Evolutionary conservation across 2,797 vertebrate species (phyloP).

Genomic region (Poecilia wingei): DNA sequence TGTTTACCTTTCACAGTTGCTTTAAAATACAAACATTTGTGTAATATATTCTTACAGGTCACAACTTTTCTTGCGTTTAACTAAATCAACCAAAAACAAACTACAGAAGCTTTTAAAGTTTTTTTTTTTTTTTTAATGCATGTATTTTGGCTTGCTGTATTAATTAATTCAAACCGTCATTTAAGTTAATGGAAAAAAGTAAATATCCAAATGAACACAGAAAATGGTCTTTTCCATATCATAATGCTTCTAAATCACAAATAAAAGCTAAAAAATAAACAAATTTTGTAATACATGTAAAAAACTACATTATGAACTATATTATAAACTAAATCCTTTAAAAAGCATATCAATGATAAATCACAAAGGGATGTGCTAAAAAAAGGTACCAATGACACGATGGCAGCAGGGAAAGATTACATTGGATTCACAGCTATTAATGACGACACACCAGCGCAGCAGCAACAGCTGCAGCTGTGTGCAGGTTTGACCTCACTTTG

Average conservation of each 20-base stretch:
- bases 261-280: neutral
- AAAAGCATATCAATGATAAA: neutral
- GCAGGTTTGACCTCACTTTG: neutral
- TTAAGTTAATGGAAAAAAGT: neutral
- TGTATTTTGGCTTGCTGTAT: neutral
- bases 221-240: neutral
- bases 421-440: slow-evolving; percentile 6
- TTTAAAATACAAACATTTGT: slow-evolving; percentile 56
- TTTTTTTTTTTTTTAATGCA: neutral
- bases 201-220: neutral
- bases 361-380: neutral
- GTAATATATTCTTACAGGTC: slow-evolving; percentile 26
- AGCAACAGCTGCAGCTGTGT: neutral
- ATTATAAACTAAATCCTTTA: neutral
- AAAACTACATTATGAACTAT: neutral
- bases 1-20: slow-evolving; percentile 52
- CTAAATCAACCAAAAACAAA: slow-evolving; percentile 6
- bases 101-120: slow-evolving; percentile 10
- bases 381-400: slow-evolving; percentile 1
- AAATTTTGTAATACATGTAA: neutral
- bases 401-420: neutral
- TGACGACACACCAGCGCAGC: slow-evolving; percentile 5
- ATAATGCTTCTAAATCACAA: neutral
- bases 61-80: slow-evolving; percentile 20
- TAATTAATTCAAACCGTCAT: neutral